Conservation (phyloP, 2,797 vertebrate genomes). For the Ibycter americanus region DNA sequence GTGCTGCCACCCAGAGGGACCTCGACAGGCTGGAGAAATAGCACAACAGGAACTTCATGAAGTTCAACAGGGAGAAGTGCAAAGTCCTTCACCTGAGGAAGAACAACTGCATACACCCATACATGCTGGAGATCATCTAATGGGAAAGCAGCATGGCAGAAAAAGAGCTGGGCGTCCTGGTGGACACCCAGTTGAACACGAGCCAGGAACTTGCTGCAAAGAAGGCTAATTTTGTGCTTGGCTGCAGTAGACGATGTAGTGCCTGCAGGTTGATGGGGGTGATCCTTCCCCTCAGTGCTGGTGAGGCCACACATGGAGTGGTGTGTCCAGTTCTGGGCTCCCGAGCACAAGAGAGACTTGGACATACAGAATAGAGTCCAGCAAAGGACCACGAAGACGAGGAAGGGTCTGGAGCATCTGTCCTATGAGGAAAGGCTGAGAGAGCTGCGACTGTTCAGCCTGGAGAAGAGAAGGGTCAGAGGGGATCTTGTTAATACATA, state of each 20-base stretch:
- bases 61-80: neutral
- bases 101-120: neutral
- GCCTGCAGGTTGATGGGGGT: fast-evolving
- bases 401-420: neutral
- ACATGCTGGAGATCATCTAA: neutral
- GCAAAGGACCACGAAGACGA: neutral
- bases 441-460: neutral
- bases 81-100: neutral
- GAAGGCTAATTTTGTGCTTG: neutral
- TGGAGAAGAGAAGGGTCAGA: neutral
- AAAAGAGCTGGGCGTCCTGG: neutral
- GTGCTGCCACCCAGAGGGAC: neutral
- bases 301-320: neutral
- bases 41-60: neutral
- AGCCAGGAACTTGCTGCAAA: neutral
- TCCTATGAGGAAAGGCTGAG: neutral
- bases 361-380: neutral
- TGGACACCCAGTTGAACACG: neutral
- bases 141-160: neutral
- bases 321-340: neutral
- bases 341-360: neutral
- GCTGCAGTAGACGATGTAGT: neutral
- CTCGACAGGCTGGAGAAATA: neutral
- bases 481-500: neutral
- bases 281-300: neutral